Conservation (phyloP, 2,113 vertebrate species). For the Pseudorhombus dupliciocellatus region DNA sequence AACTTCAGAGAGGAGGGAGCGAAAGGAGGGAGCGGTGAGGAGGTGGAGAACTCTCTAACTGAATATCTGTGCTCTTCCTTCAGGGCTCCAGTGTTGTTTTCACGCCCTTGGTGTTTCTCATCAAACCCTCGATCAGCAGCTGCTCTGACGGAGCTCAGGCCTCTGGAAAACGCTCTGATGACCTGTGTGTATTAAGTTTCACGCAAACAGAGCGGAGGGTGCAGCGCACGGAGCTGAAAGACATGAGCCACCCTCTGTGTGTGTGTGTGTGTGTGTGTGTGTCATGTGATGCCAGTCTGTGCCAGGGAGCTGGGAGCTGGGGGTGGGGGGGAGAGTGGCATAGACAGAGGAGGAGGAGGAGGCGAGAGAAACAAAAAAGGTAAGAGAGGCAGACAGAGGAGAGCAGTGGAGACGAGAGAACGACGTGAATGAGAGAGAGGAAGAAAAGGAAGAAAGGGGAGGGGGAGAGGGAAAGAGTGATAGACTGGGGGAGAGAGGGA, state of each 20-base stretch:
- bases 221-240: conserved; percentile 48
- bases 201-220: conserved; percentile 29
- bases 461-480: conserved; percentile 6
- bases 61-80: conserved; percentile 21
- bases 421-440: conserved; percentile 47
- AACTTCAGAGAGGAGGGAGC: conserved; percentile 12
- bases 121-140: conserved; percentile 5
- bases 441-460: conserved; percentile 7
- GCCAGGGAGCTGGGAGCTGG: conserved; percentile 58
- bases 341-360: conserved; percentile 6
- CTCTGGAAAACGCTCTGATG: conserved; percentile 47
- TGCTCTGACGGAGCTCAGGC: conserved; percentile 3
- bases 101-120: neutral
- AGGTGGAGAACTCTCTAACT: neutral
- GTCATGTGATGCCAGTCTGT: conserved; percentile 75
- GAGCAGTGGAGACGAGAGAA: conserved; percentile 38
- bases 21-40: neutral
- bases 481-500: neutral
- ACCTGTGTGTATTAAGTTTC: conserved; percentile 62
- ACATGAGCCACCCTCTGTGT: conserved; percentile 52
- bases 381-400: conserved; percentile 13
- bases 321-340: conserved; percentile 3
- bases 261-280: conserved; percentile 30
- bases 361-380: conserved; percentile 31
- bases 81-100: no score